Base-by-base conservation (phyloP, 2,113 vertebrate genomes). In the Syrmaticus mikado region DNA sequence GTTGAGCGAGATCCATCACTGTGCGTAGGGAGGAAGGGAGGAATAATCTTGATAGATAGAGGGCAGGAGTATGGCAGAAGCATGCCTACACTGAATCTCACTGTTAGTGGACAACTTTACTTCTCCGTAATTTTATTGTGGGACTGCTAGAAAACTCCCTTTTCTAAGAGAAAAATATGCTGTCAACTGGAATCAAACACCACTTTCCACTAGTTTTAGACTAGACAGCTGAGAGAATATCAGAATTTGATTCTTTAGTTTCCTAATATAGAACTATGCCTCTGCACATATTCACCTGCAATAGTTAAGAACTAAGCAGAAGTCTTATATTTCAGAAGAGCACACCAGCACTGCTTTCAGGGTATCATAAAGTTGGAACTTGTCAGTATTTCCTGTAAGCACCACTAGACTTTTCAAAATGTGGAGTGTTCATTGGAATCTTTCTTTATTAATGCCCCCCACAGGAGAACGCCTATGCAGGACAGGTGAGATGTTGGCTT, bases 1-100 rank as follows among this genome's bases (percentile, higher is more conserved):
- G 7, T 40, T 11, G 27, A 64, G 55, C 13, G 28, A 36, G 46
- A 27, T 46, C 41, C 43, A 4, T 13, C 12, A 30, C 11, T 30
- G 13, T 13, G 55, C 5, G 11, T 3, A 4, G 3, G 1, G 4
- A 8, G 8, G 28, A 41, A 67, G 40, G 9, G n/a, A 53, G 15
- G 27, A 53, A 38, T 46, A 71, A 50, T 25, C 25, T 32, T 20
- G 55, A 19, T 12, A 41, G 21, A 70, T 4, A 14, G 12, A 5
- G 24, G 17, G 19, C 17, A 22, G 67, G 3, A 36, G 17, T 2
- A 3, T 30, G 30, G 25, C 46, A 62, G 7, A 48, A 17, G 10
- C 3, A 2, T 18, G 16, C 5, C 40, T 41, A 8, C 1, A 36
- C 11, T 22, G 30, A 62, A 18, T 32, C 27, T n/a, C 28, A 7